phyloP scores from a whole-genome alignment of 1,140 invertebrate genomes.

The Phortica variegata region DNA sequence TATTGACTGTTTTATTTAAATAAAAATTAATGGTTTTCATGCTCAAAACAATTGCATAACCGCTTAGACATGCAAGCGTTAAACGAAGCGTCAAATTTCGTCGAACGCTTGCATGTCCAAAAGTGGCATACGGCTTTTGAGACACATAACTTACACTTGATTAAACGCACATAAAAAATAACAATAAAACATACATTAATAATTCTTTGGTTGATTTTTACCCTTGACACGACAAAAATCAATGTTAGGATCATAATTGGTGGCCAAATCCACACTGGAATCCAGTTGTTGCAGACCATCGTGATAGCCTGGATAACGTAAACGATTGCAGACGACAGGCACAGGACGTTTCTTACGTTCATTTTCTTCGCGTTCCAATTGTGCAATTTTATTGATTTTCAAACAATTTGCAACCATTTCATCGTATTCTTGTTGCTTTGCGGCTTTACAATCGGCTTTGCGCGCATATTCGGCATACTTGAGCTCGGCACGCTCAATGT shows the following conservation, averaged over 20 bases:
- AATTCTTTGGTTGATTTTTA: no score
- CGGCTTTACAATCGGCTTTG: conserved; percentile 21
- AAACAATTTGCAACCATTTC: conserved; percentile 27
- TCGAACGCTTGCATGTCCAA: no score
- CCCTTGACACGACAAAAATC: not conserved
- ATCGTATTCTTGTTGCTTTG: conserved; percentile 16
- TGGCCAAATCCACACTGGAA: not conserved
- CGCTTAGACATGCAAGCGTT: no score
- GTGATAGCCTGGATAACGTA: conserved; percentile 9
- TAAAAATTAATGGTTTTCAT: no score
- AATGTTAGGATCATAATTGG: not conserved
- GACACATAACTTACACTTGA: no score
- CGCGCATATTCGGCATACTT: conserved; percentile 38
- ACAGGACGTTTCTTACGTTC: conserved; percentile 5
- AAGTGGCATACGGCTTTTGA: no score
- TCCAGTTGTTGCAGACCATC: not conserved
- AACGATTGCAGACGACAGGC: conserved; percentile 12
- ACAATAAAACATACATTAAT: no score
- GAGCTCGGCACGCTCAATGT: conserved; percentile 26
- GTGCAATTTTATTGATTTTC: conserved; percentile 34
- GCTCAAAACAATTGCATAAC: no score
- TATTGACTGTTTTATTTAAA: no score
- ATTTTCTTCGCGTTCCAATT: conserved; percentile 20
- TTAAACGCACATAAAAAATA: no score
- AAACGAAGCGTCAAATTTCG: no score